Base-by-base conservation (phyloP, 2,888 invertebrate species). In the Timema cristinae region DNA sequence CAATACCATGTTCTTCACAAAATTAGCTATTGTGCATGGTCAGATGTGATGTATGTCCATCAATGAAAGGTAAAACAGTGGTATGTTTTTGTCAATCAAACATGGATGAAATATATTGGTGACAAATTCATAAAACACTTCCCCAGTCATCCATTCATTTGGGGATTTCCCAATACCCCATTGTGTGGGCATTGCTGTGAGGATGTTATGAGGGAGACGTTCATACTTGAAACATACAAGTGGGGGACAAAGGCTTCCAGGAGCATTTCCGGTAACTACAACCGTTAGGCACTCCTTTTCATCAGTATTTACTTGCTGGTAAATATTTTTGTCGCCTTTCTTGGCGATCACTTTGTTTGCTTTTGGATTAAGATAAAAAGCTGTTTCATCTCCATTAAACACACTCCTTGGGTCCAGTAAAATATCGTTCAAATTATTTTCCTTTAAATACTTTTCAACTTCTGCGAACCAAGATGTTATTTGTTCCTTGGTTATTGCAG, bases 301-400 rank as follows among this genome's bases (percentile, higher is more conserved):
- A 63, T 63, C 63, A 11, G 32, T 15, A 32, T 77, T 78, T 32
- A 77, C 76, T 48, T 76, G 76, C 76, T 72, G 63, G 16, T 75
- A 72, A 11, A 52, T 52, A 32, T 51, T 52, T 51, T 68, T 68
- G 0, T 68, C 68, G n/a, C n/a, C n/a, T n/a, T n/a, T n/a, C n/a
- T n/a, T n/a, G 75, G 2, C n/a, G n/a, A n/a, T n/a, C n/a, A n/a
- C n/a, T n/a, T n/a, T n/a, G n/a, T n/a, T n/a, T n/a, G n/a, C 76
- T 76, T 75, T 81, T 81, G 47, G 81, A 81, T 54, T 75, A 74
- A 50, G 82, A 75, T n/a, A 72, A 77, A 81, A 81, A 5, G 79
- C 79, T 16, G 79, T 79, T 74, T 82, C 81, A 75, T 82, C 82
- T 13, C 75, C 77, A 76, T 81, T 81, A 69, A 79, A 81, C 69